These are phyloP conservation scores for Orientallactaga sibirica DNA, from an alignment of 2,797 vertebrate genomes.

Conservation along the genomic window DNA sequence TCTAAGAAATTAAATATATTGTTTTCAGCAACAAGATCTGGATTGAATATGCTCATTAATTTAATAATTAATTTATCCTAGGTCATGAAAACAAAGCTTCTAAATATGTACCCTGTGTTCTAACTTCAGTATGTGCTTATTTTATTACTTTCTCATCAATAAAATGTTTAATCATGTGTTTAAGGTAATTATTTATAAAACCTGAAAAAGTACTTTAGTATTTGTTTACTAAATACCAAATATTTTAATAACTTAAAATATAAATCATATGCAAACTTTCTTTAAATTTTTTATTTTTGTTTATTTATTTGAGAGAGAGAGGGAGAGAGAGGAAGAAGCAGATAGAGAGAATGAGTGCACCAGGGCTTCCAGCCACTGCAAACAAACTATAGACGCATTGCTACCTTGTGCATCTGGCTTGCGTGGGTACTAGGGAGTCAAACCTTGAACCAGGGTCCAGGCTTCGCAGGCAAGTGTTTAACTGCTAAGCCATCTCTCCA, in stretches of 20 bases:
- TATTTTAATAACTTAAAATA: slow-evolving; percentile 26
- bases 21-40: slow-evolving; percentile 2
- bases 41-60: background rate
- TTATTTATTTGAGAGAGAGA: background rate
- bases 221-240: slow-evolving; percentile 2
- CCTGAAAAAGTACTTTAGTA: background rate
- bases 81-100: slow-evolving; percentile 27
- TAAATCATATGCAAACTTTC: background rate
- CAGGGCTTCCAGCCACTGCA: too few species aligned
- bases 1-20: slow-evolving; percentile 28
- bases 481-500: too few species aligned
- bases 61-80: slow-evolving; percentile 34
- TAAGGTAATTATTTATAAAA: background rate
- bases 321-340: too few species aligned
- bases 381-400: too few species aligned
- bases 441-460: too few species aligned
- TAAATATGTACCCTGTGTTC: background rate
- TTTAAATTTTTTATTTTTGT: background rate
- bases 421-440: too few species aligned
- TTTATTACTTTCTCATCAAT: slow-evolving; percentile 32
- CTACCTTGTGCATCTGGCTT: too few species aligned
- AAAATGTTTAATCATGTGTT: background rate
- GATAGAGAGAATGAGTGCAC: too few species aligned
- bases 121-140: background rate
- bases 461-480: too few species aligned